phyloP scores from a whole-genome alignment of 2,113 vertebrate species.

The Alces alces region DNA sequence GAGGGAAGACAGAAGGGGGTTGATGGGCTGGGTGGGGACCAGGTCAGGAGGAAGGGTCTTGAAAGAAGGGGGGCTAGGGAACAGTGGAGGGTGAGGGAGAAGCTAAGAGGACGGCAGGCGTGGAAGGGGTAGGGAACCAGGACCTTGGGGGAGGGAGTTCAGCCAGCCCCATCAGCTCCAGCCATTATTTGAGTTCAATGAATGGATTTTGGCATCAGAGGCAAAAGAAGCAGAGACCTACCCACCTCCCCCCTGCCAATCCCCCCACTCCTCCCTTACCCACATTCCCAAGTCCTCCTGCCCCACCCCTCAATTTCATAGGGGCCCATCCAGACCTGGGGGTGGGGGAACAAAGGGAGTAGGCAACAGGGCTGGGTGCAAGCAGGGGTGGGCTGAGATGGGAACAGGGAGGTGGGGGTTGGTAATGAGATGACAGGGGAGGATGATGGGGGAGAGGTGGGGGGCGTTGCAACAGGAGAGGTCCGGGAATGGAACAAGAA shows the following conservation, averaged over 20 bases:
- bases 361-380: neutral
- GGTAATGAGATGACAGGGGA: conserved; percentile 51
- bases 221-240: conserved; percentile 47
- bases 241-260: neutral
- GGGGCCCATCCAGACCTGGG: neutral
- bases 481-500: accelerated
- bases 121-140: neutral
- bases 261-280: neutral
- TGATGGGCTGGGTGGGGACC: neutral
- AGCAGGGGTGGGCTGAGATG: neutral
- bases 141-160: neutral
- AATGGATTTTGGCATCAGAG: conserved; percentile 67
- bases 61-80: neutral
- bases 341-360: neutral
- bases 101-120: neutral
- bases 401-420: neutral
- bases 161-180: conserved; percentile 67
- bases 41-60: neutral
- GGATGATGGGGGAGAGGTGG: neutral
- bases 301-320: neutral
- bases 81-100: neutral
- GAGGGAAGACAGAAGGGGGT: neutral
- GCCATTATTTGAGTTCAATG: conserved; percentile 73
- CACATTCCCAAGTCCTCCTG: neutral
- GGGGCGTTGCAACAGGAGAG: neutral